Evolutionary conservation across 2,797 vertebrate genomes (phyloP).

Genomic region (Megaceryle alcyon): DNA sequence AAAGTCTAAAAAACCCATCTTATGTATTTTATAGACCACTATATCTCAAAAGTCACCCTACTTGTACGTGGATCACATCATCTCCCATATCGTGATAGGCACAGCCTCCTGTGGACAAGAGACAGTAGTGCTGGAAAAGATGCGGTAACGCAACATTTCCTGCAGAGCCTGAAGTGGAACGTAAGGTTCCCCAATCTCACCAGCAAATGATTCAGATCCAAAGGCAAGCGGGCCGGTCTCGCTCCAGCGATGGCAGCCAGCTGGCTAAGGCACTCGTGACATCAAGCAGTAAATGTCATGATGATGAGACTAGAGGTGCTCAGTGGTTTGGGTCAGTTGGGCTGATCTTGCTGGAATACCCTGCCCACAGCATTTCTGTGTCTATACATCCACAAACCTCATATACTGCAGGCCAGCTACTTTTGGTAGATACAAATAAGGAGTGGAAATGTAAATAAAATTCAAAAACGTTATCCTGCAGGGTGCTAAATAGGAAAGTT

Average conservation of each 20-base stretch:
- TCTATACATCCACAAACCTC: not conserved
- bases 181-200: not conserved
- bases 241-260: not conserved
- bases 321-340: not conserved
- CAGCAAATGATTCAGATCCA: not conserved
- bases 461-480: not conserved
- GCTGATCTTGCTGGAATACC: not conserved
- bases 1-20: not conserved
- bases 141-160: not conserved
- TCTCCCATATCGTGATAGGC: not conserved
- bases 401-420: not conserved
- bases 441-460: conserved; percentile 13
- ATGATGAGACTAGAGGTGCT: not conserved
- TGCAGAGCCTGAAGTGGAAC: not conserved
- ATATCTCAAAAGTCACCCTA: not conserved
- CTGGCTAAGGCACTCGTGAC: not conserved
- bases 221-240: not conserved
- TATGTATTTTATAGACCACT: not conserved
- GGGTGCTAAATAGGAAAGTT: not conserved
- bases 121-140: not conserved
- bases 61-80: not conserved
- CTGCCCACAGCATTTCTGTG: not conserved
- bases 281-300: not conserved
- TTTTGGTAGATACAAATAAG: not conserved
- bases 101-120: not conserved